Evolutionary conservation across 2,113 vertebrate species (phyloP), one percentile per base, ranked within the genome.

Genomic region (Esox niger): DNA sequence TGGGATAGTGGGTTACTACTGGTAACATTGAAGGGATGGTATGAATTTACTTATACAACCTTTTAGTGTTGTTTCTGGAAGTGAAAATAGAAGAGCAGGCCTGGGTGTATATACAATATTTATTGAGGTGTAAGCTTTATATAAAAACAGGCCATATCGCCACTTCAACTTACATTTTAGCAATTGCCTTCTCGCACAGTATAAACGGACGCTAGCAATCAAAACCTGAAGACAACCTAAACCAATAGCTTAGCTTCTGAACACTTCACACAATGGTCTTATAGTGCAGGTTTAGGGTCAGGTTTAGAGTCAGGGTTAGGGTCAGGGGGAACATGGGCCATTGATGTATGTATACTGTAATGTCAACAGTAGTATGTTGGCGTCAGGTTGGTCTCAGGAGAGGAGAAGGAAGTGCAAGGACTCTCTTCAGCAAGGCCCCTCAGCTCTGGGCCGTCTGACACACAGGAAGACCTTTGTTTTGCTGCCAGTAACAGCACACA

Each of bases 401-500:
- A 71, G 69, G 58, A 80, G 54, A 76, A 68, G 69, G 80, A 84
- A 77, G 79, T 81, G 62, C 61, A 17, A 15, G 71, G 79, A 60
- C 71, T 71, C 77, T 79, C 72, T 35, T 68, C 75, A 21, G 71
- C 63, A n/a, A 57, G 83, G 80, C 70, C 68, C 21, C 79, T 71
- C 71, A 52, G 20, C 47, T 52, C 47, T 21, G 76, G 78, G 77
- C 38, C 17, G 38, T 43, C 38, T 43, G 38, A 43, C 11, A 43
- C 71, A 89, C 84, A 89, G 79, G 80, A 83, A 86, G 83, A 27
- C 71, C 85, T 90, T 88, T 91, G 84, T 91, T 82, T 80, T 74
- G 69, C 57, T 43, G 85, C 90, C 90, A 91, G 87, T 59, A 81
- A 79, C 76, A 87, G 86, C 88, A 87, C 71, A 68, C 73, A 69